Evolutionary conservation across 1,140 invertebrate species (phyloP), one percentile per base, ranked within the genome.

Genomic region (Drosophila parabipectinata): DNA sequence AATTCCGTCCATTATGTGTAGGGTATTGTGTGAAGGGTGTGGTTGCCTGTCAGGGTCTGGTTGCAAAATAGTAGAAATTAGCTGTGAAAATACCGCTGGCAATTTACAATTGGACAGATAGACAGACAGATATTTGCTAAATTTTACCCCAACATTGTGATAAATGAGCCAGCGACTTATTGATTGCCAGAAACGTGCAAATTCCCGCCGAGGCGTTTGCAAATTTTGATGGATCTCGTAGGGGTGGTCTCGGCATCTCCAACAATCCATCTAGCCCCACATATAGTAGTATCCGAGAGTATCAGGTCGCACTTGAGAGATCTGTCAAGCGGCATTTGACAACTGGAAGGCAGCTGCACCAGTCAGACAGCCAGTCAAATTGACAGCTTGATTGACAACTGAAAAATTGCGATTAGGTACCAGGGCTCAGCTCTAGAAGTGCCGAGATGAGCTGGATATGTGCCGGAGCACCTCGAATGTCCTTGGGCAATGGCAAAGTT

Each of bases 301-400:
- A 61, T 47, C 53, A 15, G 64, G 34, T 57, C 26, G 37, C 57
- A 80, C 59, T 82, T 73, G 77, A 74, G 54, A 68, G 72, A 88
- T 68, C 79, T 88, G 83, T 79, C 83, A 88, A 79, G 76, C 61
- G 72, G 26, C 68, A 63, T 69, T 76, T 72, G 82, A 82, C 66
- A 79, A 72, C 66, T 76, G 74, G 71, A 57, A 50, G 63, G 55
- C 83, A 88, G 75, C 79, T 88, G 84, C 76, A 74, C n/a, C 68
- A 72, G 64, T 71, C 71, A 57, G 44, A 30, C 37, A 56, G n/a
- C 28, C 66, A 47, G 54, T 71, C 52, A 79, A 84, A 88, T 90
- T 90, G 88, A 81, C 88, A 79, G 60, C 58, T 84, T 84, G 88
- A 90, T 90, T 90, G 88, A 90, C 88, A 82, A 68, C 66, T 78